Evolutionary conservation across 2,888 invertebrate genomes (phyloP).

Genomic region (Acleris cristana): DNA sequence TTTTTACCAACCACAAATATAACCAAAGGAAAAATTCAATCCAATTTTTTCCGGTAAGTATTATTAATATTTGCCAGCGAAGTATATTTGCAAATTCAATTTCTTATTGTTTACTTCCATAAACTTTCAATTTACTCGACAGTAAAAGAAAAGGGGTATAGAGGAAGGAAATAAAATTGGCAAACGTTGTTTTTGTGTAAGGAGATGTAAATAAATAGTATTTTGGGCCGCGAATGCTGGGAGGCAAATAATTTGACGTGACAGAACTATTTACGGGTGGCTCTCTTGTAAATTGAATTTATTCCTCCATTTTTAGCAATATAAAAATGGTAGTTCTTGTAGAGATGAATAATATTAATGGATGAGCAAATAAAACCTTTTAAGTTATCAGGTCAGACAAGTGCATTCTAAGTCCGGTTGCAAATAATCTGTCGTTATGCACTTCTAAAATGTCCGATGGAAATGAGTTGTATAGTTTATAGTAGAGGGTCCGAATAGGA

Average conservation of each 20-base stretch:
- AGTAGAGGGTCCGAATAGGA: no score
- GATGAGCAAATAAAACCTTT: background rate
- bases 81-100: constrained; percentile 17
- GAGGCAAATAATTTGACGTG: constrained; percentile 20
- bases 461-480: no score
- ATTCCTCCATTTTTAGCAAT: constrained; percentile 9
- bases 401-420: no score
- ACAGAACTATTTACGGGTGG: constrained; percentile 21
- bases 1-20: no score
- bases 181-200: constrained; percentile 21
- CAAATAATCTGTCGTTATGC: no score
- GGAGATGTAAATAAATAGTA: constrained; percentile 13
- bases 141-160: constrained; percentile 11
- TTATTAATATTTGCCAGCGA: constrained; percentile 4
- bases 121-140: constrained; percentile 15
- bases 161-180: constrained; percentile 17
- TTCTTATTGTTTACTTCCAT: constrained; percentile 23
- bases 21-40: background rate
- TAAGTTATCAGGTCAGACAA: no score
- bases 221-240: constrained; percentile 8
- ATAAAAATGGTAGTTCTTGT: background rate
- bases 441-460: no score
- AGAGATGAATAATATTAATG: background rate
- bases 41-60: background rate
- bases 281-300: constrained; percentile 17